phyloP scores from a whole-genome alignment of 2,113 vertebrate genomes.

The Chunga burmeisteri region DNA sequence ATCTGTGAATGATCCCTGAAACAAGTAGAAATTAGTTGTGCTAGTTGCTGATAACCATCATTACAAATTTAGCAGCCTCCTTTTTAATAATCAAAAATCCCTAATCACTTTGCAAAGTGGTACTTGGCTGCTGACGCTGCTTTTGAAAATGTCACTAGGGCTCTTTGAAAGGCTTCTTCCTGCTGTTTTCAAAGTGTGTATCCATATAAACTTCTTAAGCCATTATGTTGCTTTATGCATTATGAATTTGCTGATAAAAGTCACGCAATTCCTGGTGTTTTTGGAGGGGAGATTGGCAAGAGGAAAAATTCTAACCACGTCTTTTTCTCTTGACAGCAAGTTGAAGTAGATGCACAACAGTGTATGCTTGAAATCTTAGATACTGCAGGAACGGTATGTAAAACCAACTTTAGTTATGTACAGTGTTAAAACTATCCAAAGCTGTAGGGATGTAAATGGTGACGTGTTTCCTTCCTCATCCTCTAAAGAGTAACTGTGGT shows the following conservation, averaged over 20 bases:
- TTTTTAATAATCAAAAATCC: constrained; percentile 37
- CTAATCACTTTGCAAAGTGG: constrained; percentile 14
- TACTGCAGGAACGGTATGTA: constrained; percentile 86
- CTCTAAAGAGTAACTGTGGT: neutral
- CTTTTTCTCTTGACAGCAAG: constrained; percentile 77
- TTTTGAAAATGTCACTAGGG: constrained; percentile 31
- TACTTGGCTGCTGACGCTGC: constrained; percentile 7
- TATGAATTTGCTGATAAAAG: constrained; percentile 37
- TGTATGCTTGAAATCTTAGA: constrained; percentile 90
- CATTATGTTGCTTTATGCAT: constrained; percentile 32
- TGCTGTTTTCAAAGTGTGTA: constrained; percentile 26
- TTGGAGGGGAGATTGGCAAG: neutral
- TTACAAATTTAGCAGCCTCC: neutral
- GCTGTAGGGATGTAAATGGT: neutral
- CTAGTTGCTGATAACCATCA: neutral
- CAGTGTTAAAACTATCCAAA: neutral
- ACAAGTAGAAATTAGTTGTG: neutral
- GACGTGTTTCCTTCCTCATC: neutral
- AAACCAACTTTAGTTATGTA: neutral
- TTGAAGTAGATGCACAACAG: constrained; percentile 87
- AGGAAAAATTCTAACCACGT: neutral
- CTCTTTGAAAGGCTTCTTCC: constrained; percentile 8
- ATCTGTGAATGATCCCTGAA: neutral
- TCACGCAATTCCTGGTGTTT: neutral
- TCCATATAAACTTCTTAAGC: neutral